Conservation (phyloP, 2,888 invertebrate genomes). For the Eremobia ochroleuca region DNA sequence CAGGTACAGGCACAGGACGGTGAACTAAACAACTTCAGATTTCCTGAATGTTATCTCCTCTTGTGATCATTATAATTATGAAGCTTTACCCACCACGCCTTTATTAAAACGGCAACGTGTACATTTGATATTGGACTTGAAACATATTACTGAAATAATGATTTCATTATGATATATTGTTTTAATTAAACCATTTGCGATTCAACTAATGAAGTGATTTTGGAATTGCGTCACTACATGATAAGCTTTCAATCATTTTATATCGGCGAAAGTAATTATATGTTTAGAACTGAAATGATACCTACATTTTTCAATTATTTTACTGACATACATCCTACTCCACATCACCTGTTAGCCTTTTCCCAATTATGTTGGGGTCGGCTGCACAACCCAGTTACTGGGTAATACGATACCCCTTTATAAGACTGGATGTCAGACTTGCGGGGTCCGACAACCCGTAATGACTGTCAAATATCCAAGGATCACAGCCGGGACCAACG, state of each 20-base stretch:
- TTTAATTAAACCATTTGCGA: slow-evolving; percentile 24
- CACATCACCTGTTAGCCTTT: not conserved
- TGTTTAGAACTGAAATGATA: slow-evolving; percentile 1
- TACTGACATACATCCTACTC: too few relatives aligned
- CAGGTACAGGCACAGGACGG: not conserved
- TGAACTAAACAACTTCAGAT: not conserved
- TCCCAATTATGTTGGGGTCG: not conserved
- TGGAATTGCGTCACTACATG: slow-evolving; percentile 10
- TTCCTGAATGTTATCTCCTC: not conserved
- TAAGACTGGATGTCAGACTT: not conserved
- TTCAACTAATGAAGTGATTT: not conserved
- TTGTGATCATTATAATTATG: not conserved
- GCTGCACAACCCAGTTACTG: not conserved
- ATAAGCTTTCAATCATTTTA: not conserved
- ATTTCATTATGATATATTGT: not conserved
- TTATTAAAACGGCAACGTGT: not conserved
- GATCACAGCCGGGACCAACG: too few relatives aligned
- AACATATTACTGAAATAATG: slow-evolving; percentile 18
- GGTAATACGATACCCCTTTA: not conserved
- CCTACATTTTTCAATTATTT: not conserved
- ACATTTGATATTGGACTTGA: not conserved
- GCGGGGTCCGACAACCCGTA: not conserved
- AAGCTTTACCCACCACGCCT: not conserved
- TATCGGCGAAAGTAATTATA: not conserved
- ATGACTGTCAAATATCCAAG: not conserved